Base-by-base conservation (phyloP, 2,888 invertebrate species). In the Scaptomyza parva region DNA sequence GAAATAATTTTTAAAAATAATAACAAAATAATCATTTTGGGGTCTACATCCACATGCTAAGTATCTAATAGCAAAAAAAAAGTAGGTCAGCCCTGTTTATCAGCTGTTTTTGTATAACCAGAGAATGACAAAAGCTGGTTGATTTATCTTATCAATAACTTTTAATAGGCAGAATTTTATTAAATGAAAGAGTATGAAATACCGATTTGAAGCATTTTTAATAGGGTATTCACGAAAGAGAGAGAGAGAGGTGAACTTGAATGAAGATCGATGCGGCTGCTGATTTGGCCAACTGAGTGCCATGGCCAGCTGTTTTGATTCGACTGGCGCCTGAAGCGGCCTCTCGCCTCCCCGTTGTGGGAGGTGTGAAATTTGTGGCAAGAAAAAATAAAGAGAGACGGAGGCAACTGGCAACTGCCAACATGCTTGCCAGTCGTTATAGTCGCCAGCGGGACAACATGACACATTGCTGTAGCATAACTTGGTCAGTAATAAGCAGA, bases 401-500 rank as follows among this genome's bases (percentile, higher is more conserved):
- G n/a, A 47, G 18, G 9, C 24, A 24, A 24, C 24, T 24, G 24
- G 52, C 26, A 45, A 45, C 17, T 24, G 47, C 39, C 48, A 48
- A 37, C 44, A 11, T 54, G 68, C 65, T 70, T 70, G 76, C 64
- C 67, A 53, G 70, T 26, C 60, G 47, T 47, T 47, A 26, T 7
- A 44, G 59, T 60, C 43, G 83, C 82, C 76, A 66, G 55, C 66
- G 76, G 73, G 64, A 45, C 58, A 70, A 81, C 81, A 81, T 82
- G 83, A 85, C 81, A 81, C 76, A 78, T 85, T 67, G 84, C 69
- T 80, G 84, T 76, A 74, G 65, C 69, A 78, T 76, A 83, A 83
- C 81, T 86, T 86, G 86, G 83, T 78, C 84, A 84, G 69, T 76
- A 77, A 77, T 74, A 76, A 76, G 61, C 64, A 33, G 41, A 39